A percentile compares a stretch with the other conserved stretches of the same genome.
Conservation (phyloP, 1,140 invertebrate genomes). For the Hylyphantes graminicola region DNA sequence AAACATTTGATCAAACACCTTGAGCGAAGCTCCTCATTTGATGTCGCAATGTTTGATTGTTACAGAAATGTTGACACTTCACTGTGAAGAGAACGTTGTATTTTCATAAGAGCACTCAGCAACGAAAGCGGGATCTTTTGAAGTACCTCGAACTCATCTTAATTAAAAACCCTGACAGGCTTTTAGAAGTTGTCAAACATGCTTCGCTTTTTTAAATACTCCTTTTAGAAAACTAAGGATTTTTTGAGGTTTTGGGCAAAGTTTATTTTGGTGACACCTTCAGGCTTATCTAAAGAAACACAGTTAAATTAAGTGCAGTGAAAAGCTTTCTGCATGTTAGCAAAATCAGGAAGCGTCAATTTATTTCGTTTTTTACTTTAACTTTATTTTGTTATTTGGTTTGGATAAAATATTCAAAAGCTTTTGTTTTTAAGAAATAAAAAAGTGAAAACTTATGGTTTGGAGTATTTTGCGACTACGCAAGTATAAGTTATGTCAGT, state of each 20-base stretch:
- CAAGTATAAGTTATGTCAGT: too few relatives aligned
- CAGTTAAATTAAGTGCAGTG: too few relatives aligned
- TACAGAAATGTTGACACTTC: slow-evolving; percentile 18
- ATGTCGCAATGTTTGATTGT: slow-evolving; percentile 6
- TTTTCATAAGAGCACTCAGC: slow-evolving; percentile 3
- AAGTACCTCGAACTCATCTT: slow-evolving; percentile 15
- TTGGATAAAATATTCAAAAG: too few relatives aligned
- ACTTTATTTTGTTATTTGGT: too few relatives aligned
- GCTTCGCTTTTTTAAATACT: not conserved
- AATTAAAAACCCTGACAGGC: slow-evolving; percentile 26
- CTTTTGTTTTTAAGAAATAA: too few relatives aligned
- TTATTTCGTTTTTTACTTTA: too few relatives aligned
- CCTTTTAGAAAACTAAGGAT: not conserved
- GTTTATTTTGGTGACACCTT: not conserved
- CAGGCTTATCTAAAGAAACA: too few relatives aligned
- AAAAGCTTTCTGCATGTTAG: too few relatives aligned
- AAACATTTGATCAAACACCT: slow-evolving; percentile 2
- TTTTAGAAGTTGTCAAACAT: slow-evolving; percentile 13
- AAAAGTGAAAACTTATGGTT: too few relatives aligned
- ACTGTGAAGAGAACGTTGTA: not conserved
- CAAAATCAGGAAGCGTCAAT: too few relatives aligned
- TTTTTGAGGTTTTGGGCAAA: not conserved
- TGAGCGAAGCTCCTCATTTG: not conserved
- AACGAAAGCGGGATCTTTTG: slow-evolving; percentile 13
- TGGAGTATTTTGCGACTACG: too few relatives aligned